Conservation (phyloP, 2,797 vertebrate genomes). For the Rhinella marina region DNA sequence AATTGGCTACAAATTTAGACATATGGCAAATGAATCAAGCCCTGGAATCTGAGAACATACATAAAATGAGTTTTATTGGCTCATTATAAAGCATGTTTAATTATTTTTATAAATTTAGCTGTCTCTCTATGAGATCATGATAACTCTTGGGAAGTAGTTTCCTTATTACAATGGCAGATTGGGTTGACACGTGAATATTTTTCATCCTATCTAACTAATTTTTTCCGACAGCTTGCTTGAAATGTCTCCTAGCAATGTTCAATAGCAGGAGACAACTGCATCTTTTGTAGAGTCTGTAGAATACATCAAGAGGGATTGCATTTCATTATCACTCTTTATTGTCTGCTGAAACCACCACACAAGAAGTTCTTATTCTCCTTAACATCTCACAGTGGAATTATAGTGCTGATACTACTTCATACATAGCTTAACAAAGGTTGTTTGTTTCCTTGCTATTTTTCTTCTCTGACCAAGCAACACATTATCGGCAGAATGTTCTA, state of each 20-base stretch:
- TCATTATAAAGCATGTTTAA: constrained; percentile 37
- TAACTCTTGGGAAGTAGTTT: constrained; percentile 32
- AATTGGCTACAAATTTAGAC: constrained; percentile 41
- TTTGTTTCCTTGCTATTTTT: constrained; percentile 15
- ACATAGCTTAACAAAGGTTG: constrained; percentile 18
- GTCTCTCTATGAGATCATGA: constrained; percentile 28
- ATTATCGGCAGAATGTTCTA: constrained; percentile 36
- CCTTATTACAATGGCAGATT: constrained; percentile 46
- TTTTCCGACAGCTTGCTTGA: constrained; percentile 34
- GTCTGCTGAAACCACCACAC: constrained; percentile 28
- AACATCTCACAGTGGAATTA: constrained; percentile 26
- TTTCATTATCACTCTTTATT: constrained; percentile 53
- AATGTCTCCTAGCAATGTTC: constrained; percentile 46
- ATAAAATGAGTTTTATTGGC: constrained; percentile 47
- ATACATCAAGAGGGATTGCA: constrained; percentile 32
- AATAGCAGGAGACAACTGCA: constrained; percentile 36
- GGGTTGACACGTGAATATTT: constrained; percentile 41
- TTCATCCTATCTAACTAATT: constrained; percentile 38
- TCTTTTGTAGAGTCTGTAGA: constrained; percentile 27
- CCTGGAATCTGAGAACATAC: constrained; percentile 19
- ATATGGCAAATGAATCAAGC: constrained; percentile 38
- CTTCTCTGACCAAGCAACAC: constrained; percentile 41
- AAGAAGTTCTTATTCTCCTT: background rate
- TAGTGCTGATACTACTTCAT: constrained; percentile 15
- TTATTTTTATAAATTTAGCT: constrained; percentile 47